phyloP scores from a whole-genome alignment of 2,888 invertebrate genomes.

The Caenorhabditis sp. region DNA sequence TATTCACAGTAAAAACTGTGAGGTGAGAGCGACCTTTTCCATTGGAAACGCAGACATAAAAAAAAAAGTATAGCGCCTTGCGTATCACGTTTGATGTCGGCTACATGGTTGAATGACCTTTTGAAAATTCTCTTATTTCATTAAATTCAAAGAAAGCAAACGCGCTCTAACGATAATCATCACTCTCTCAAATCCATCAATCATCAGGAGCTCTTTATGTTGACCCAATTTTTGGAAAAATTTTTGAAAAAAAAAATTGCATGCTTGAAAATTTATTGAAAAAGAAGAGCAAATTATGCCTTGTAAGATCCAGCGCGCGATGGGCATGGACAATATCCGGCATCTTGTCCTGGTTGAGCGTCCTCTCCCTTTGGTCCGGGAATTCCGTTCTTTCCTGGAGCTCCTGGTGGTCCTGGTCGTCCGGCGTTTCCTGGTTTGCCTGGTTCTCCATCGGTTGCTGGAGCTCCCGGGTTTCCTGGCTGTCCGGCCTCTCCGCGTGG shows the following conservation, averaged over 20 bases:
- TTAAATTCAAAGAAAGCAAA: too few species aligned
- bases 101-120: too few species aligned
- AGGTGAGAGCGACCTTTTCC: too few species aligned
- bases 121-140: too few species aligned
- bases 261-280: neutral
- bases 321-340: slow-evolving; percentile 53
- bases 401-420: slow-evolving; percentile 50
- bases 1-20: too few species aligned
- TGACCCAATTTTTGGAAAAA: neutral
- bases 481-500: slow-evolving; percentile 56
- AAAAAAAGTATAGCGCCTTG: too few species aligned
- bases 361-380: slow-evolving; percentile 43
- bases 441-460: slow-evolving; percentile 50
- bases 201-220: too few species aligned
- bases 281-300: slow-evolving; percentile 7
- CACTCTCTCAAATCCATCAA: too few species aligned
- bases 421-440: slow-evolving; percentile 52
- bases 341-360: slow-evolving; percentile 48
- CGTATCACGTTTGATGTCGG: too few species aligned
- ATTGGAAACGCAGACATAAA: too few species aligned
- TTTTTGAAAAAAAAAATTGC: neutral
- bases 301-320: slow-evolving; percentile 31
- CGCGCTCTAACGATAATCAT: too few species aligned
- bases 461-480: slow-evolving; percentile 46
- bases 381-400: slow-evolving; percentile 50